Evolutionary conservation across 1,140 invertebrate genomes (phyloP).

Genomic region (Linepithema humile): DNA sequence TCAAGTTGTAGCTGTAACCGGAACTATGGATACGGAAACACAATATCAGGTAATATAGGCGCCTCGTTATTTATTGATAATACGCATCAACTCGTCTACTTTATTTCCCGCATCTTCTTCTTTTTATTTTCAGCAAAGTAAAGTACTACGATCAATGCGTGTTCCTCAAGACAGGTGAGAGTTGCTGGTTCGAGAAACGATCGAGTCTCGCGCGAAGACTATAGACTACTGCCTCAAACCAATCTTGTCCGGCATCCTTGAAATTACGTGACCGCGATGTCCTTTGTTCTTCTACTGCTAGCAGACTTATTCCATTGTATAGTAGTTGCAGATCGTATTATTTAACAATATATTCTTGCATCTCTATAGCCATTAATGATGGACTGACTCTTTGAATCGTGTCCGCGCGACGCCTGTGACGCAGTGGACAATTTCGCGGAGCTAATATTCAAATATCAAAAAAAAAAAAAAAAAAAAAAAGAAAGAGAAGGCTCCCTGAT

Average conservation of each 20-base stretch:
- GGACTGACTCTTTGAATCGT: slow-evolving; percentile 61
- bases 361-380: slow-evolving; percentile 60
- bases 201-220: slow-evolving; percentile 67
- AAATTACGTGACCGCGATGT: slow-evolving; percentile 69
- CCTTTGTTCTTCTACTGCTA: slow-evolving; percentile 67
- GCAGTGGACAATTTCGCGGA: slow-evolving; percentile 45
- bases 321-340: slow-evolving; percentile 72
- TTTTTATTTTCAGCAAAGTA: slow-evolving; percentile 87
- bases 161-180: slow-evolving; percentile 89
- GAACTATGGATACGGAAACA: slow-evolving; percentile 89
- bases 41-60: slow-evolving; percentile 89
- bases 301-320: slow-evolving; percentile 67
- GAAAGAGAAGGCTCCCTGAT: slow-evolving; percentile 29
- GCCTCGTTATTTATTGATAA: not conserved
- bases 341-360: slow-evolving; percentile 73
- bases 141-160: slow-evolving; percentile 88
- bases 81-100: not conserved
- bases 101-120: not conserved
- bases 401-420: slow-evolving; percentile 41
- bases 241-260: slow-evolving; percentile 63
- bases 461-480: slow-evolving; percentile 34
- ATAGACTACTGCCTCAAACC: slow-evolving; percentile 70
- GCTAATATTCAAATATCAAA: slow-evolving; percentile 33
- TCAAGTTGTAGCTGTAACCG: slow-evolving; percentile 92
- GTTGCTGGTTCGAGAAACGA: slow-evolving; percentile 68